Evolutionary conservation across 2,113 vertebrate species (phyloP).

Genomic region (Calonectris borealis): DNA sequence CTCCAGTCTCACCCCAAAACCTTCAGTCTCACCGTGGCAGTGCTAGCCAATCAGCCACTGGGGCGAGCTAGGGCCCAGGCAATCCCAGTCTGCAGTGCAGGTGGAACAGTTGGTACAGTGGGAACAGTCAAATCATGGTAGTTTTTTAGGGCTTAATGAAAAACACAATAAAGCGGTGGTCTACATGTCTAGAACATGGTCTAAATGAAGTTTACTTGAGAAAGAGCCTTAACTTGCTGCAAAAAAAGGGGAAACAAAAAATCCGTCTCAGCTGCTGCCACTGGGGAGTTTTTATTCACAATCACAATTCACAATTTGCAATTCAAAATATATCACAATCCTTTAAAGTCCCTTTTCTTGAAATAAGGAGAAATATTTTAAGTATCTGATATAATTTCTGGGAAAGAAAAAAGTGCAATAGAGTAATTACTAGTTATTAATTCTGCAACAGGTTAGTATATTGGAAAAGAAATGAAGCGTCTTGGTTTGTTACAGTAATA

Average conservation of each 20-base stretch:
- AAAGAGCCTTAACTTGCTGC: not conserved
- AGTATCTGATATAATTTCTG: not conserved
- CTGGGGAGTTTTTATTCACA: not conserved
- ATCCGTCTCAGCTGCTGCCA: not conserved
- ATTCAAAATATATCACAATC: not conserved
- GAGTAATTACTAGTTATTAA: not conserved
- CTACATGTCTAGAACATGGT: not conserved
- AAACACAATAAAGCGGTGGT: not conserved
- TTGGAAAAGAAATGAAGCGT: not conserved
- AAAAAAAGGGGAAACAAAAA: not conserved
- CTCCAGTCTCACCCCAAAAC: not conserved
- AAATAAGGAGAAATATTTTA: not conserved
- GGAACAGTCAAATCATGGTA: not conserved
- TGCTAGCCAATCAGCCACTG: not conserved
- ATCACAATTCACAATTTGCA: not conserved
- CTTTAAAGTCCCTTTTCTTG: not conserved
- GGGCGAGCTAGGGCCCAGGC: not conserved
- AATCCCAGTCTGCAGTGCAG: not conserved
- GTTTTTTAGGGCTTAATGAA: not conserved
- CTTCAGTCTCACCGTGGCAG: not conserved
- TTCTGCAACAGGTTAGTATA: not conserved
- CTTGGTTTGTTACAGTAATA: not conserved
- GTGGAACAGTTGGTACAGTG: not conserved
- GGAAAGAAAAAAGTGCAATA: not conserved
- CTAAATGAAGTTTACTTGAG: not conserved